A percentile compares a stretch with the other conserved stretches of the same genome.
phyloP scores from a whole-genome alignment of 1,140 invertebrate species.

The Glomeris maerens region DNA sequence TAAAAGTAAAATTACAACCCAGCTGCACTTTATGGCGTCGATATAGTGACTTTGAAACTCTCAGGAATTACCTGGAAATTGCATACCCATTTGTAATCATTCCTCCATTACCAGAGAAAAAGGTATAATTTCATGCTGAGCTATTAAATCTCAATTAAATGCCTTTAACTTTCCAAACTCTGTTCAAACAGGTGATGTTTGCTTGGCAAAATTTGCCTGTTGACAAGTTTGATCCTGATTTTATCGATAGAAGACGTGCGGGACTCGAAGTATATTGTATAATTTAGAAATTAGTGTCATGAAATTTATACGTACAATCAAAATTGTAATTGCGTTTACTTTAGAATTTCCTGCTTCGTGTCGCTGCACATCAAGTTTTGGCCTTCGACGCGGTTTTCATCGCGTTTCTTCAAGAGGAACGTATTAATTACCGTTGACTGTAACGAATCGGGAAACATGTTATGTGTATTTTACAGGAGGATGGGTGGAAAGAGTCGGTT shows the following conservation, averaged over 20 bases:
- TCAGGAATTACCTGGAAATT: constrained; percentile 56
- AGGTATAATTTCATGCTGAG: constrained; percentile 27
- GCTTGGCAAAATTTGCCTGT: constrained; percentile 61
- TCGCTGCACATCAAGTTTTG: constrained; percentile 57
- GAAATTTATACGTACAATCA: neutral
- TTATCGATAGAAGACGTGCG: constrained; percentile 60
- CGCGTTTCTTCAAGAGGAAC: constrained; percentile 52
- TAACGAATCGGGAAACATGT: neutral
- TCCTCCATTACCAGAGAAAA: constrained; percentile 66
- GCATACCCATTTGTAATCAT: constrained; percentile 62
- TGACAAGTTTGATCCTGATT: constrained; percentile 72
- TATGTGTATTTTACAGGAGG: constrained; percentile 27
- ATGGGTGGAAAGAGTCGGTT: constrained; percentile 59
- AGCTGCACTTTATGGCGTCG: constrained; percentile 51
- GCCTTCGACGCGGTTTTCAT: constrained; percentile 59
- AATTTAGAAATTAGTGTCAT: neutral
- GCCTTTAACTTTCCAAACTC: neutral
- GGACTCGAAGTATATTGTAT: constrained; percentile 46
- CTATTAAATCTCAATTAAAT: neutral
- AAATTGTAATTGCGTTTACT: constrained; percentile 17
- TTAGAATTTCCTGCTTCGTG: constrained; percentile 56
- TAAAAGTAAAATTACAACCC: neutral
- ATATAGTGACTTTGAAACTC: constrained; percentile 69
- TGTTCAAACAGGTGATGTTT: constrained; percentile 40
- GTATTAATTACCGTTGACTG: constrained; percentile 11